Percentiles rank a stretch among this genome's conserved stretches.
These are phyloP conservation scores for Drosophila dunni DNA, from an alignment of 1,140 invertebrate species.

Conservation along the genomic window DNA sequence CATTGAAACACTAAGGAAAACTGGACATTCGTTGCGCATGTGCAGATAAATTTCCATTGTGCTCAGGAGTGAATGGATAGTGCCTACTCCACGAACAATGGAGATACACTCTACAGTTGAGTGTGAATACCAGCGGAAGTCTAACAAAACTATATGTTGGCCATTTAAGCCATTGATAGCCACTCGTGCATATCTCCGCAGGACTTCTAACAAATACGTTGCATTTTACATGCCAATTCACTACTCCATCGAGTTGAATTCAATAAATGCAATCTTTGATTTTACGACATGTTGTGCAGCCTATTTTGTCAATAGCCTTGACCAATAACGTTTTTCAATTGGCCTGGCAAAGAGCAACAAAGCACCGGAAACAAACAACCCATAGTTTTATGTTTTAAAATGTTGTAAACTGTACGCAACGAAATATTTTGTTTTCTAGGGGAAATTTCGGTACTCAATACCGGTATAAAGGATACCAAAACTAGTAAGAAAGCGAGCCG, in stretches of 20 bases:
- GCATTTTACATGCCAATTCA: conserved; percentile 78
- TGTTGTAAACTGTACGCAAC: too few relatives aligned
- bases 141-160: conserved; percentile 31
- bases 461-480: too few relatives aligned
- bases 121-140: conserved; percentile 69
- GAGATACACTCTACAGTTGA: conserved; percentile 61
- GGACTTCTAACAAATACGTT: conserved; percentile 52
- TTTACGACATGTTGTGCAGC: conserved; percentile 39
- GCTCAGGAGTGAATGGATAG: conserved; percentile 57
- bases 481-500: too few relatives aligned
- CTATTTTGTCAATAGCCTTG: conserved; percentile 53
- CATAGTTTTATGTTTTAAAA: not conserved
- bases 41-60: conserved; percentile 60
- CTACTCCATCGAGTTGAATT: conserved; percentile 33
- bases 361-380: conserved; percentile 45
- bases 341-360: conserved; percentile 34
- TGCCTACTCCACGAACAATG: conserved; percentile 67
- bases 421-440: too few relatives aligned
- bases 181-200: conserved; percentile 78
- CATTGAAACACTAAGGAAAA: conserved; percentile 38
- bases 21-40: conserved; percentile 74
- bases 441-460: too few relatives aligned
- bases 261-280: conserved; percentile 53
- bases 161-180: conserved; percentile 65
- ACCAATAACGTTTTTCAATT: conserved; percentile 44